Evolutionary conservation across 1,140 invertebrate genomes (phyloP).

Genomic region (Drosophila navojoa): DNA sequence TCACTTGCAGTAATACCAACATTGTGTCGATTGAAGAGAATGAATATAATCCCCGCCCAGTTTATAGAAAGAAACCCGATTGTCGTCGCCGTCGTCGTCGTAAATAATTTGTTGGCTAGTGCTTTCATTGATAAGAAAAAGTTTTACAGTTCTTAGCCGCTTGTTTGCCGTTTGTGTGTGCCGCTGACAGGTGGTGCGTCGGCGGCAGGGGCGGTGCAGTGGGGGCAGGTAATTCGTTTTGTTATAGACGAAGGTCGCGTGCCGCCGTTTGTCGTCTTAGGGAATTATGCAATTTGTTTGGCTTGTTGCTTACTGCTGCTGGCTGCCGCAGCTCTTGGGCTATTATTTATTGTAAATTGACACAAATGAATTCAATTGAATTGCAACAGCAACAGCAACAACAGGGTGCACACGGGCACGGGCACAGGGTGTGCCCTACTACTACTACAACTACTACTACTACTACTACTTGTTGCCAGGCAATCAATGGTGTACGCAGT

Average conservation of each 20-base stretch:
- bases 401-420: neutral
- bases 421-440: neutral
- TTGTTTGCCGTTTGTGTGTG: conserved; percentile 19
- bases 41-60: conserved; percentile 32
- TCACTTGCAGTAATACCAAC: no score
- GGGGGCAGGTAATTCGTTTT: conserved; percentile 5
- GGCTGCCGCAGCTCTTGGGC: conserved; percentile 30
- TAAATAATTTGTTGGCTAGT: conserved; percentile 43
- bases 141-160: conserved; percentile 36
- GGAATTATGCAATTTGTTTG: conserved; percentile 73
- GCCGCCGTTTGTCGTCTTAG: conserved; percentile 43
- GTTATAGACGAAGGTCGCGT: conserved; percentile 63
- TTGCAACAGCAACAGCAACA: conserved; percentile 52
- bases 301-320: conserved; percentile 36
- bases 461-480: conserved; percentile 32
- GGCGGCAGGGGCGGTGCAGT: neutral
- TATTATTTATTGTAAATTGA: conserved; percentile 77
- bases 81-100: conserved; percentile 3
- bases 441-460: neutral
- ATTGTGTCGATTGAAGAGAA: neutral
- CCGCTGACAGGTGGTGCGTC: conserved; percentile 19
- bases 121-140: conserved; percentile 48
- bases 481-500: conserved; percentile 1
- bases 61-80: conserved; percentile 12
- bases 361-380: conserved; percentile 81